Evolutionary conservation across 2,888 invertebrate species (phyloP), one percentile per base, ranked within the genome.

Genomic region (Erpobdella octoculata): DNA sequence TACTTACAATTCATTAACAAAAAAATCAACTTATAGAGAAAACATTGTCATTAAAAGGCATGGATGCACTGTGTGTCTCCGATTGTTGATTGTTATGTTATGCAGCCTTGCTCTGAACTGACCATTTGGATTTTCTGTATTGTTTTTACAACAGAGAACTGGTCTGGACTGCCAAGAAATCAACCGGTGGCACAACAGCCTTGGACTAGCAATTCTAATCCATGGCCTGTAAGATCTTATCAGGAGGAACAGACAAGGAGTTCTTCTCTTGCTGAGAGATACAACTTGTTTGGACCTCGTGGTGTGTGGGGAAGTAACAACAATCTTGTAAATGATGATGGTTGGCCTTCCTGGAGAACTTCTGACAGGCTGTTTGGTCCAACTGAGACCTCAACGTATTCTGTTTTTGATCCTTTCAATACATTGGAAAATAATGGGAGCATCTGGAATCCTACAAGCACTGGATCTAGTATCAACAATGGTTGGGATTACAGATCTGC

Each of bases 161-260:
- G 82, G 82, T 81, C 82, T 33, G 81, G 81, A 8, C 81, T 82
- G 78, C 79, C 78, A 72, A 77, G 78, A n/a, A 78, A 28, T 53
- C 21, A 8, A n/a, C 21, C 79, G 8, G 74, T 78, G 2, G 76
- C 79, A 8, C 76, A 77, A 4, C 48, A 38, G 35, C 80, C 80
- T 9, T 62, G 62, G 62, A 62, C 28, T 62, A 35, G 33, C 33
- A 33, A 62, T 35, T 62, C 62, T 31, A 31, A 35, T 62, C 33
- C n/a, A 18, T 62, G 62, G 62, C n/a, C 33, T 35, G 21, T 31
- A n/a, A 28, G 33, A 35, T 53, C 53, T 25, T 53, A 28, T 15
- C 53, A 25, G 28, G 28, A 25, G 53, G 53, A 53, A 53, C 28
- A 1, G 18, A 28, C 8, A n/a, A 6, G 53, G 21, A 53, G 21